Evolutionary conservation across 2,888 invertebrate genomes (phyloP).

Genomic region (Cephus runcator): DNA sequence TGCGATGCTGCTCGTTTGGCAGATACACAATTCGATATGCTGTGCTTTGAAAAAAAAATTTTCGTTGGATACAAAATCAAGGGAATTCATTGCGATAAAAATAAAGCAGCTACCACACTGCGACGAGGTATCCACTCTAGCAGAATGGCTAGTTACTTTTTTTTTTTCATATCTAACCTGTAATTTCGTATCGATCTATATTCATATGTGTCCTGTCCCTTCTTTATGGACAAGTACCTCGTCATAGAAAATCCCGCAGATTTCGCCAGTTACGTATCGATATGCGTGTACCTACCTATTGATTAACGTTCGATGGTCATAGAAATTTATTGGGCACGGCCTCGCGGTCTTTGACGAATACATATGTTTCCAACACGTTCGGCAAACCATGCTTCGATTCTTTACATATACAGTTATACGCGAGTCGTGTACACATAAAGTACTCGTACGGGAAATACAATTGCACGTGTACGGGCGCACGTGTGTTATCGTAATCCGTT

Average conservation of each 20-base stretch:
- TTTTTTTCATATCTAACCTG: not conserved
- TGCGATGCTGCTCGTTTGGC: not conserved
- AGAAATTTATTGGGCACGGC: not conserved
- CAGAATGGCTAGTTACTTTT: not conserved
- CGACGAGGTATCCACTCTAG: not conserved
- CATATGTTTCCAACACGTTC: not conserved
- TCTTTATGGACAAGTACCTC: not conserved
- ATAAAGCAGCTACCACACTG: no score
- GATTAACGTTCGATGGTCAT: not conserved
- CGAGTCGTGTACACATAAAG: not conserved
- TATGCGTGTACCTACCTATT: not conserved
- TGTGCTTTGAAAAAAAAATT: not conserved
- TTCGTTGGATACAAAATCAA: not conserved
- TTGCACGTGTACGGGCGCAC: slow-evolving; percentile 1
- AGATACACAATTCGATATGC: not conserved
- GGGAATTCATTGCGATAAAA: not conserved
- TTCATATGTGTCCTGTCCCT: not conserved
- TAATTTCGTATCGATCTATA: not conserved
- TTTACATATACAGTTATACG: not conserved
- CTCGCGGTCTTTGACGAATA: not conserved
- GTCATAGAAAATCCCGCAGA: not conserved
- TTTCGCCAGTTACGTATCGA: not conserved
- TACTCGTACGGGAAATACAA: not conserved
- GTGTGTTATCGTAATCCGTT: not conserved
- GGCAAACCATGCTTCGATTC: not conserved